Base-by-base conservation (phyloP, 1,140 invertebrate genomes). In the Magallana ariakensis region DNA sequence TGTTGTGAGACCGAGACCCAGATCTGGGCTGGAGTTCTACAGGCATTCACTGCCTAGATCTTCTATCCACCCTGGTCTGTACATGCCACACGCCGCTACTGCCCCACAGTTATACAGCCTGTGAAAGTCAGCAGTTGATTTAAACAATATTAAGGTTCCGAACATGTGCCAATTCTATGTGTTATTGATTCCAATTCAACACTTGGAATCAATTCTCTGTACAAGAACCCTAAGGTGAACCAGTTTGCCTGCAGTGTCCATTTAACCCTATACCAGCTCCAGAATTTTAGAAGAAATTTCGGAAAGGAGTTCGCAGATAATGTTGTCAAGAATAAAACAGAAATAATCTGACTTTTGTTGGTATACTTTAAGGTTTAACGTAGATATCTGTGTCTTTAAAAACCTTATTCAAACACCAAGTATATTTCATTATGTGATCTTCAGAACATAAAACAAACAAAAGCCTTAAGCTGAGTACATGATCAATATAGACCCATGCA, bases 401-500 rank as follows among this genome's bases (percentile, higher is more conserved):
- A 75, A 26, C 66, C 19, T 22, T 75, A 75, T 75, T 75, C 33
- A 75, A 75, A 75, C 66, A 75, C 66, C 66, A 19, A 75, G 66
- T 75, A 75, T 26, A 75, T 26, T 75, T 75, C 66, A 62, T 75
- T 75, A 75, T 75, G 33, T 75, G 66, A 75, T 75, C 19, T 75
- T 26, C 66, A 75, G 66, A 33, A 75, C 66, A 11, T 75, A 75
- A 75, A 75, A 75, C 66, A 75, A 75, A 75, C 22, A 75, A 9
- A 26, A 11, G 22, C 22, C 22, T 75, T 60, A 75, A 26, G 66
- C 66, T 75, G 66, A 75, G 66, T 75, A 75, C 66, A 75, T 22
- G 22, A 75, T 75, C 66, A 75, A 75, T 75, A 75, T 75, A 75
- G 66, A 75, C 22, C 66, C n/a, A 75, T 75, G 33, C 66, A 75